Percentiles rank a stretch among this genome's conserved stretches.
These are phyloP conservation scores for Chelidonichthys spinosus DNA, from an alignment of 2,797 vertebrate genomes.

Conservation along the genomic window DNA sequence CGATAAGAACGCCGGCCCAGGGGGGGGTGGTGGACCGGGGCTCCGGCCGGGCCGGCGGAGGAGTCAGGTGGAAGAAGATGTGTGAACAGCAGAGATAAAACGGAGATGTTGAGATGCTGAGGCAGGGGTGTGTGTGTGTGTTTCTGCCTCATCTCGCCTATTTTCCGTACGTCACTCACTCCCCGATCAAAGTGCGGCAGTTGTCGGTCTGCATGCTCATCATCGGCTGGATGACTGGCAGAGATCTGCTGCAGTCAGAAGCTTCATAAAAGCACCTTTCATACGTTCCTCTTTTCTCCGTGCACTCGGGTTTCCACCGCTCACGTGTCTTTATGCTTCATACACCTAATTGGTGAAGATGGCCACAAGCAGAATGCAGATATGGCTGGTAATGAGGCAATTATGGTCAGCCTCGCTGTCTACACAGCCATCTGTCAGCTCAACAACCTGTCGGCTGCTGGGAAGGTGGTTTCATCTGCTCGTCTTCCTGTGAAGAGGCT, in stretches of 20 bases:
- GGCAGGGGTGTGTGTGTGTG: slow-evolving; percentile 36
- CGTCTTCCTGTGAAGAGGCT: slow-evolving; percentile 30
- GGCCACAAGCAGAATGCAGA: slow-evolving; percentile 69
- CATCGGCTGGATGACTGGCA: slow-evolving; percentile 56
- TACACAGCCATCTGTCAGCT: slow-evolving; percentile 70
- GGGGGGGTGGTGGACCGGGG: slow-evolving; percentile 71
- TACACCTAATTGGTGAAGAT: slow-evolving; percentile 70
- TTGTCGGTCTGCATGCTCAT: slow-evolving; percentile 58
- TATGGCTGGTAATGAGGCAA: slow-evolving; percentile 68
- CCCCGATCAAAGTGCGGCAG: slow-evolving; percentile 65
- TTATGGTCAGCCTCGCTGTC: slow-evolving; percentile 65
- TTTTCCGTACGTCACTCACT: slow-evolving; percentile 69
- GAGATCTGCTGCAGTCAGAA: slow-evolving; percentile 44
- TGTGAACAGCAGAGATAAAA: slow-evolving; percentile 61
- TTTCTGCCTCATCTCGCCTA: slow-evolving; percentile 60
- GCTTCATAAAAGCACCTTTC: slow-evolving; percentile 49
- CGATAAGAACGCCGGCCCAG: slow-evolving; percentile 75
- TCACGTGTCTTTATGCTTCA: slow-evolving; percentile 41
- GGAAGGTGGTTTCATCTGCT: slow-evolving; percentile 27
- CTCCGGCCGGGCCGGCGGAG: slow-evolving; percentile 65
- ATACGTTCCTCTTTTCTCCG: slow-evolving; percentile 33
- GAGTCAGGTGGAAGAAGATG: slow-evolving; percentile 68
- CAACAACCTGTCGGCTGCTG: slow-evolving; percentile 78
- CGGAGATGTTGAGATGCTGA: slow-evolving; percentile 60
- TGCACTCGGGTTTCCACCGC: slow-evolving; percentile 47